A percentile compares a stretch with the other conserved stretches of the same genome.
Conservation (phyloP, 1,140 invertebrate genomes). For the Zaprionus gabonicus region DNA sequence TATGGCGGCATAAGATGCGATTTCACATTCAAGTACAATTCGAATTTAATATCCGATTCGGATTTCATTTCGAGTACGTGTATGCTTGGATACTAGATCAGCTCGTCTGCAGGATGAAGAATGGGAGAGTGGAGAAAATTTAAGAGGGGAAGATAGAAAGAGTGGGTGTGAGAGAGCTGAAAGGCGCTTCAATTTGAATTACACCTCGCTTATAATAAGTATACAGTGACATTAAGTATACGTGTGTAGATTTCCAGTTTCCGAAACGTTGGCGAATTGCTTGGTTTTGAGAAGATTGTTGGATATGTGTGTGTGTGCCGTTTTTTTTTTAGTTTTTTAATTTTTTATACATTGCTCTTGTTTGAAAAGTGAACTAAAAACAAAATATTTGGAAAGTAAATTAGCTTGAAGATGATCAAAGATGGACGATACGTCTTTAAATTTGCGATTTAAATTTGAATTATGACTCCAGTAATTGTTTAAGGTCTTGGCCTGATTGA, state of each 20-base stretch:
- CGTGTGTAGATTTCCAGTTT: conserved; percentile 1
- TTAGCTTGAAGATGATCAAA: not conserved
- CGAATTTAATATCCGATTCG: conserved; percentile 1
- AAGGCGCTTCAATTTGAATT: not conserved
- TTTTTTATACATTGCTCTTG: conserved; percentile 13
- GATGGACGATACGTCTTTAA: conserved; percentile 1
- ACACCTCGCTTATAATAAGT: not conserved
- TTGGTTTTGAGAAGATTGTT: conserved; percentile 36
- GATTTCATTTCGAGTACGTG: not conserved
- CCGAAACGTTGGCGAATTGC: conserved; percentile 22
- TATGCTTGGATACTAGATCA: conserved; percentile 2
- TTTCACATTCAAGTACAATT: conserved; percentile 2
- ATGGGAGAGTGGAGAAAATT: not conserved
- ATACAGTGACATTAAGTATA: conserved; percentile 11
- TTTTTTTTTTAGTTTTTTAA: conserved; percentile 4
- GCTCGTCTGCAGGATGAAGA: not conserved
- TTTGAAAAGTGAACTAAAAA: conserved; percentile 5
- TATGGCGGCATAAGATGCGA: conserved; percentile 27
- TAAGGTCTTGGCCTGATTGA: conserved; percentile 17
- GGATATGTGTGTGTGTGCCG: conserved; percentile 53
- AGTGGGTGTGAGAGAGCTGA: not conserved
- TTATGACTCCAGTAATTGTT: not conserved
- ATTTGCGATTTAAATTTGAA: not conserved
- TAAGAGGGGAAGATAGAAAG: conserved; percentile 15
- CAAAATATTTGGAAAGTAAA: not conserved